A percentile compares a stretch with the other conserved stretches of the same genome.
Conservation (phyloP, 1,140 invertebrate species). For the Bombus vancouverensis region DNA sequence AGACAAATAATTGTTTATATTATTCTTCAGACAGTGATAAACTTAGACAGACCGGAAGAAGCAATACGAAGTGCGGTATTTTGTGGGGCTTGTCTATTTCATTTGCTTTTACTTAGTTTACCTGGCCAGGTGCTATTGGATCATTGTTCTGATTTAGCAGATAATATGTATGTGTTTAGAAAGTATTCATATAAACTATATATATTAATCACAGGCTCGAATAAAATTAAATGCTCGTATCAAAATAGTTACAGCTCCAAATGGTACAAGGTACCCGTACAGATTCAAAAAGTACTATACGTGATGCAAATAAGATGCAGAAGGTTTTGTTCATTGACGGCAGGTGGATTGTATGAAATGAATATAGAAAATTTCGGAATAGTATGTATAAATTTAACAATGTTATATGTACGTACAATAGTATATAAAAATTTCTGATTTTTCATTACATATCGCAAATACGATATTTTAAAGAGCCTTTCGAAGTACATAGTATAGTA, state of each 20-base stretch:
- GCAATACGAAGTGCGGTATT: not conserved
- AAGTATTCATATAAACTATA: too few species aligned
- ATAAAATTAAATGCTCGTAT: too few species aligned
- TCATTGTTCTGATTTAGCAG: not conserved
- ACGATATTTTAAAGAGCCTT: not conserved
- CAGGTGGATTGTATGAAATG: slow-evolving; percentile 5
- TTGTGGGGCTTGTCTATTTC: not conserved
- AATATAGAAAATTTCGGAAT: not conserved
- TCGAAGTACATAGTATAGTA: too few species aligned
- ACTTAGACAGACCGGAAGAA: not conserved
- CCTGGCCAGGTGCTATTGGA: not conserved
- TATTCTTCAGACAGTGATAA: not conserved
- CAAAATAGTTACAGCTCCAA: not conserved
- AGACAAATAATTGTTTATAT: too few species aligned
- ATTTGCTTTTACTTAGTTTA: not conserved
- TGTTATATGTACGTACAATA: too few species aligned
- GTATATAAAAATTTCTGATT: not conserved
- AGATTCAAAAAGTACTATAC: not conserved
- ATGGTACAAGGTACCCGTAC: not conserved
- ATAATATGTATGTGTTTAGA: not conserved
- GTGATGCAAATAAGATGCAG: not conserved
- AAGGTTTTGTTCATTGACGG: not conserved
- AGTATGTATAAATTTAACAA: not conserved
- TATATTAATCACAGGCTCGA: too few species aligned
- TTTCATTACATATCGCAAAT: not conserved